Evolutionary conservation across 2,888 invertebrate species (phyloP).

Genomic region (Drosophila prolongata): DNA sequence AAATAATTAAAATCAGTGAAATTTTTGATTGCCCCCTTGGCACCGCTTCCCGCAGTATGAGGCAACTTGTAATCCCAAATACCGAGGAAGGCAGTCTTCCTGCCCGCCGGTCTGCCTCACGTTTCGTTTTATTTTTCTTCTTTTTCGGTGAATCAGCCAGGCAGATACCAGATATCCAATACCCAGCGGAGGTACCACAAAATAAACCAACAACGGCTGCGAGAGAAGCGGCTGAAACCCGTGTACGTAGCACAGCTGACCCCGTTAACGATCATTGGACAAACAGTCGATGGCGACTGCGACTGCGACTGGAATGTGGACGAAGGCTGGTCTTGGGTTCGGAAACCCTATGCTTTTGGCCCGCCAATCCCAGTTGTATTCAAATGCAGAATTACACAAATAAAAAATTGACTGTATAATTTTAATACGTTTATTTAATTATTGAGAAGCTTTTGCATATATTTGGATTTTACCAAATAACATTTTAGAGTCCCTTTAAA

Average conservation of each 20-base stretch:
- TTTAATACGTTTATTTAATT: too few species aligned
- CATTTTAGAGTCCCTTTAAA: too few species aligned
- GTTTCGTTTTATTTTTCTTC: constrained; percentile 21
- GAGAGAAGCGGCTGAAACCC: constrained; percentile 26
- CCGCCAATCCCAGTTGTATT: constrained; percentile 1
- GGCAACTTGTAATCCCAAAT: constrained; percentile 32
- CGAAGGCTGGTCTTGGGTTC: constrained; percentile 12
- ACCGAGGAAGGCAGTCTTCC: constrained; percentile 31
- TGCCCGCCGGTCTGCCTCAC: constrained; percentile 38
- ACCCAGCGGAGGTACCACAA: constrained; percentile 23
- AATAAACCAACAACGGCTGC: constrained; percentile 29
- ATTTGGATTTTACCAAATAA: too few species aligned
- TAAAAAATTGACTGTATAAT: neutral
- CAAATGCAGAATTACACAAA: neutral
- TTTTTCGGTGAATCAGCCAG: constrained; percentile 31
- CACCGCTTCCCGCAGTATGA: constrained; percentile 8
- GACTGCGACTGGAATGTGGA: constrained; percentile 44
- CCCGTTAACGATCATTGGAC: constrained; percentile 63
- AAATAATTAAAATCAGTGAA: constrained; percentile 54
- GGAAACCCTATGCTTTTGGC: constrained; percentile 20
- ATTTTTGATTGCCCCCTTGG: constrained; percentile 36
- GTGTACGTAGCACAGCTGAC: constrained; percentile 51
- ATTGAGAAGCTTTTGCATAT: too few species aligned
- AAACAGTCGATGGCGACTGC: constrained; percentile 46
- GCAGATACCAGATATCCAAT: constrained; percentile 22